These are phyloP conservation scores for Brachypodius melanocephalos DNA, from an alignment of 2,113 vertebrate genomes.

Conservation along the genomic window DNA sequence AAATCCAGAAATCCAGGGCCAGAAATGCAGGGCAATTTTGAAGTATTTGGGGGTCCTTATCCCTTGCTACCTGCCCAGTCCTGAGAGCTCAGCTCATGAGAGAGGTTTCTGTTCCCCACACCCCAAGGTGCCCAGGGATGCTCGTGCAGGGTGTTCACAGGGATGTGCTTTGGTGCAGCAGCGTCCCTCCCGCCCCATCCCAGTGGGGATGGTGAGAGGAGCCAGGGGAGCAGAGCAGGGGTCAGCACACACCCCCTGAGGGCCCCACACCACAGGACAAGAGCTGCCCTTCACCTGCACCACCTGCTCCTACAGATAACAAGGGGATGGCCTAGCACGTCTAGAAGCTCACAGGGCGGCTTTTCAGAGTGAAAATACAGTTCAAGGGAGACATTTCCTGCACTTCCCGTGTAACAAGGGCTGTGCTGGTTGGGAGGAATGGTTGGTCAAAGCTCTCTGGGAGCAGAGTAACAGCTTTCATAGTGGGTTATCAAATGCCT, in stretches of 20 bases:
- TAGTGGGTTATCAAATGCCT: slow-evolving; percentile 74
- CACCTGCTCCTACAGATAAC: neutral
- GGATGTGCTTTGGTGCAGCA: neutral
- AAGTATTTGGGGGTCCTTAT: neutral
- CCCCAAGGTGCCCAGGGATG: neutral
- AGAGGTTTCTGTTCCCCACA: neutral
- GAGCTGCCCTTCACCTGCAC: neutral
- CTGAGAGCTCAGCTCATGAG: neutral
- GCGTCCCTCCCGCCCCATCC: fast-evolving
- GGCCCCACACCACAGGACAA: neutral
- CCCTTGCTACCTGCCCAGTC: neutral
- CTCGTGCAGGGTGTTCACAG: fast-evolving
- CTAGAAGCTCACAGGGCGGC: neutral
- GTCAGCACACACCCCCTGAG: neutral
- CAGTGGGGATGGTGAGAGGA: neutral
- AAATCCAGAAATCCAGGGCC: too few species aligned
- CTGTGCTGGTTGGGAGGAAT: neutral
- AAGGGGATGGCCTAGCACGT: neutral
- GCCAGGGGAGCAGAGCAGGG: fast-evolving
- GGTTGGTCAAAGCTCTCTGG: neutral
- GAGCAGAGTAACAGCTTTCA: slow-evolving; percentile 69
- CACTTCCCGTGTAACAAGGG: neutral
- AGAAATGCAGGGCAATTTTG: neutral
- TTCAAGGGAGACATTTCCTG: neutral
- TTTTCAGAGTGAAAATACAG: neutral